Evolutionary conservation across 2,797 vertebrate species (phyloP).

Genomic region (Ciconia nigra): DNA sequence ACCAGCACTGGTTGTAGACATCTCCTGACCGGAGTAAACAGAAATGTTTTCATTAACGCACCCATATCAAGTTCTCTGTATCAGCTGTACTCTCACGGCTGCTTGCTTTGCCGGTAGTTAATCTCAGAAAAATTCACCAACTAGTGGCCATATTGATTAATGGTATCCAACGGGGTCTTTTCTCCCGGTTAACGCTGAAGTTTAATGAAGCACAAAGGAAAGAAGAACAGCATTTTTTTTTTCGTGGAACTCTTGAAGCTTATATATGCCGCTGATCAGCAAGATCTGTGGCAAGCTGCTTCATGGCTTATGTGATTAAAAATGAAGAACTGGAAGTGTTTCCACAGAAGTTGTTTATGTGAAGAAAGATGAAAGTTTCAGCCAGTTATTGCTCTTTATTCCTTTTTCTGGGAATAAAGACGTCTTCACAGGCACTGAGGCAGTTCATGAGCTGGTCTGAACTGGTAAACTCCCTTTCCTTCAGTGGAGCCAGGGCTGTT

Average conservation of each 20-base stretch:
- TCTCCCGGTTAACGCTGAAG: background rate
- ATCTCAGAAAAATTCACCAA: background rate
- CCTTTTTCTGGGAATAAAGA: background rate
- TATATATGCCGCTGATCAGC: rapidly evolving
- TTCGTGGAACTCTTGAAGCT: background rate
- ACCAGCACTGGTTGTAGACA: background rate
- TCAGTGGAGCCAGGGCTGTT: background rate
- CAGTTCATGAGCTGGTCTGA: background rate
- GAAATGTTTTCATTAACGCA: background rate
- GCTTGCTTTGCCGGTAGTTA: background rate
- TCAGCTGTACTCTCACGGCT: background rate
- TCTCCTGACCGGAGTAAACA: background rate
- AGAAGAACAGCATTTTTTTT: background rate
- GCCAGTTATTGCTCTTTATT: background rate
- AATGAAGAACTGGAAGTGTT: background rate
- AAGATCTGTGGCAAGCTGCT: background rate
- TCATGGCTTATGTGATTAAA: background rate
- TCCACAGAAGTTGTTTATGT: background rate
- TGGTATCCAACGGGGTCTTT: background rate
- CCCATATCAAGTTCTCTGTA: rapidly evolving
- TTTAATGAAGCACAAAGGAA: background rate
- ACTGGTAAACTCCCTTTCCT: background rate
- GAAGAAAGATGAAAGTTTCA: background rate
- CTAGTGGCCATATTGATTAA: background rate
- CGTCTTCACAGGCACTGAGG: background rate